Percentiles rank a stretch among this genome's conserved stretches.
These are phyloP conservation scores for Morpho deidamia DNA, from an alignment of 2,888 invertebrate genomes.

Conservation along the genomic window DNA sequence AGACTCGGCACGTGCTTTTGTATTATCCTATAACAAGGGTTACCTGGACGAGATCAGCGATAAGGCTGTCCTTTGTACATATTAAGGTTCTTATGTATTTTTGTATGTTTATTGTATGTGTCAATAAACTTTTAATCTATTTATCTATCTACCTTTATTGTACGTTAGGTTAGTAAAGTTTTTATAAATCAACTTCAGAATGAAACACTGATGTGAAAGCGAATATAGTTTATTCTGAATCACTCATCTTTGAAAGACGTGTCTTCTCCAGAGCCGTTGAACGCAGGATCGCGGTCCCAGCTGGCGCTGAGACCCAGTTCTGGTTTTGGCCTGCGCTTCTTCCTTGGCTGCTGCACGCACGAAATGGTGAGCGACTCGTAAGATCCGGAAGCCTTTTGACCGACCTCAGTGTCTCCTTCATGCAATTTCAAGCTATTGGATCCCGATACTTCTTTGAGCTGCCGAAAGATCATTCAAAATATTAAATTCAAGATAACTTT, in stretches of 20 bases:
- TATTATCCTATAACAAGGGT: no score
- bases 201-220: background rate
- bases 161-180: no score
- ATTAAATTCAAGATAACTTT: no score
- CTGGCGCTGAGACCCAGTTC: conserved; percentile 20
- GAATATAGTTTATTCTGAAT: background rate
- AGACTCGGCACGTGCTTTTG: no score
- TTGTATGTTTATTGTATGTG: no score
- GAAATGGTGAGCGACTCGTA: conserved; percentile 32
- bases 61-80: no score
- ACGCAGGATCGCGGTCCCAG: conserved; percentile 19
- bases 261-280: conserved; percentile 29
- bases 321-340: conserved; percentile 26
- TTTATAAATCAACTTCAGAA: background rate
- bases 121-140: no score
- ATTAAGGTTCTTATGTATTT: no score
- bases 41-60: no score
- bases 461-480: background rate
- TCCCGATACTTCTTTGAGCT: conserved; percentile 23
- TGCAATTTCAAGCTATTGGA: conserved; percentile 9
- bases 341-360: conserved; percentile 43
- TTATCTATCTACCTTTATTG: no score
- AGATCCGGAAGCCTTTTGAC: conserved; percentile 23
- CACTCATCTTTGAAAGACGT: conserved; percentile 25
- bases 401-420: conserved; percentile 23